Evolutionary conservation across 2,113 vertebrate genomes (phyloP), one percentile per base, ranked within the genome.

Genomic region (Australoheros scitulus): DNA sequence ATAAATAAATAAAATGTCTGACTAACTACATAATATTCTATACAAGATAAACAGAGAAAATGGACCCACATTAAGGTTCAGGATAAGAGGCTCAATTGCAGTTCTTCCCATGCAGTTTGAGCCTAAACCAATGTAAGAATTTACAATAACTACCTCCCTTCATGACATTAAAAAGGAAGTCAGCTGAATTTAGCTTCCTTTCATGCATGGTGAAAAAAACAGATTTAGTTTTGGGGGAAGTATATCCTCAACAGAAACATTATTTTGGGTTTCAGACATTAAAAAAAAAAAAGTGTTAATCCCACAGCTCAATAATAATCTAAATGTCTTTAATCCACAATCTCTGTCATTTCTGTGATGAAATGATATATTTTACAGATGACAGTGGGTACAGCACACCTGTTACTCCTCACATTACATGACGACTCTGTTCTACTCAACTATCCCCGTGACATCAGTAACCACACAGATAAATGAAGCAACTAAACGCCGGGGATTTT

Each of bases 201-300:
- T 70, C 24, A 70, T 17, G 55, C 20, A 26, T 5, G 8, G 2
- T 24, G 17, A n/a, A 79, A 61, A 32, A 38, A 61, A 78, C 4
- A 36, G 14, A n/a, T 63, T 70, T 32, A 32, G 17, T 15, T 32
- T 70, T 47, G 0, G 4, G 1, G 55, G 50, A 0, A 9, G 24
- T 47, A 68, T 18, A 26, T 68, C 38, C 63, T 2, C 38, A 47
- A 43, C 41, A 47, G 47, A 68, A 47, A 47, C 41, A 68, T 68
- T 18, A 17, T 70, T 50, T 70, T 70, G 7, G 24, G 65, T 70
- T 50, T 70, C 65, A 70, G 18, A 52, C 43, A 52, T 41, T 50
- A 47, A 68, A 26, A 68, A 50, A 26, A 5, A 29, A 5, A 50
- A 15, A 17, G 6, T 20, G 24, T 52, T 70, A 18, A 9, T 70